phyloP scores from a whole-genome alignment of 2,888 invertebrate genomes.

The Xanthorhoe designata region DNA sequence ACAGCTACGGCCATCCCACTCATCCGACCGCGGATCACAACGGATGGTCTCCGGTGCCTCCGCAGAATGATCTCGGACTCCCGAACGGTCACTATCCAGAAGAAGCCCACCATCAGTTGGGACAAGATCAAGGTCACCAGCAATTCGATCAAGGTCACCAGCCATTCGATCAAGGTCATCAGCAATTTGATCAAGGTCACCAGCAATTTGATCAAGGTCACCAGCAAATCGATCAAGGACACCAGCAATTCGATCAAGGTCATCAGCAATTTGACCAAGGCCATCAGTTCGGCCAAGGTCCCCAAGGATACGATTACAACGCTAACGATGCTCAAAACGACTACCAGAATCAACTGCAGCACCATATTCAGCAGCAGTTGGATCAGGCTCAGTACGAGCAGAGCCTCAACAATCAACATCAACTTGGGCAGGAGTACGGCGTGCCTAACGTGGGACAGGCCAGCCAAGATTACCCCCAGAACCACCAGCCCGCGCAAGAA shows the following conservation, averaged over 20 bases:
- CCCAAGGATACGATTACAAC: slow-evolving; percentile 75
- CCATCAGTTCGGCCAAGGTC: slow-evolving; percentile 57
- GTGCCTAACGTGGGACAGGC: slow-evolving; percentile 44
- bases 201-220: slow-evolving; percentile 68
- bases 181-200: slow-evolving; percentile 69
- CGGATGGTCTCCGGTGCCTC: slow-evolving; percentile 77
- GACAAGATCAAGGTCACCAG: slow-evolving; percentile 59
- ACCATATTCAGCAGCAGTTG: slow-evolving; percentile 74
- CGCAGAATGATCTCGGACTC: slow-evolving; percentile 58
- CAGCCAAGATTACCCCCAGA: slow-evolving; percentile 51
- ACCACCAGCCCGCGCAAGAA: slow-evolving; percentile 57
- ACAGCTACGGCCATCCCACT: slow-evolving; percentile 47
- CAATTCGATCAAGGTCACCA: slow-evolving; percentile 73
- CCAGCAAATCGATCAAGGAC: slow-evolving; percentile 66
- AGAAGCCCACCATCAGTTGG: slow-evolving; percentile 64
- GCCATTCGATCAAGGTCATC: slow-evolving; percentile 60
- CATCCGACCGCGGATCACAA: slow-evolving; percentile 66
- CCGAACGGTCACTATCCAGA: slow-evolving; percentile 54
- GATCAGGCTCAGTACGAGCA: slow-evolving; percentile 69
- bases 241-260: slow-evolving; percentile 54
- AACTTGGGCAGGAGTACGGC: slow-evolving; percentile 48
- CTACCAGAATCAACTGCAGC: slow-evolving; percentile 70
- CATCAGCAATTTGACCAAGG: too few species aligned
- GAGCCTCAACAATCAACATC: slow-evolving; percentile 57
- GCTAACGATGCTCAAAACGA: slow-evolving; percentile 66